A percentile compares a stretch with the other conserved stretches of the same genome.
phyloP scores from a whole-genome alignment of 2,113 vertebrate genomes.

The Ramphastos sulfuratus region DNA sequence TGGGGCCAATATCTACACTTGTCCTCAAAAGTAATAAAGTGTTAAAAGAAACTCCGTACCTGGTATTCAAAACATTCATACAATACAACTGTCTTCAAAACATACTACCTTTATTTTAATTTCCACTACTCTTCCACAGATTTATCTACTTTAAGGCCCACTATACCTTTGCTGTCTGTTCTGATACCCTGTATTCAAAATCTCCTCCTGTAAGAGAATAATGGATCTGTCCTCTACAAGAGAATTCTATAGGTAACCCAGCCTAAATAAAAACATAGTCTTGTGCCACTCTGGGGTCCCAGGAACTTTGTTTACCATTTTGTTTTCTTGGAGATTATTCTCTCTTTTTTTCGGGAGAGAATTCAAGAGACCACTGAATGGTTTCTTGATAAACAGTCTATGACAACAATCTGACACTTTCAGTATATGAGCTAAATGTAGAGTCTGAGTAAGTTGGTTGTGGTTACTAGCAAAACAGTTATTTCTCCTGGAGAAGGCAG shows the following conservation, averaged over 20 bases:
- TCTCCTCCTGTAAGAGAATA: not conserved
- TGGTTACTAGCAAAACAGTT: constrained; percentile 58
- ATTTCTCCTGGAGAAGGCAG: not conserved
- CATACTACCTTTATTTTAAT: not conserved
- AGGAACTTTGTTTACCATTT: constrained; percentile 58
- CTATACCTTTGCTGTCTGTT: not conserved
- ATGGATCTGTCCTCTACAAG: not conserved
- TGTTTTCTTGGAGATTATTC: constrained; percentile 64
- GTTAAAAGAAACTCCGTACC: not conserved
- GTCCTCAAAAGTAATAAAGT: not conserved
- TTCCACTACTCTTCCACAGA: not conserved
- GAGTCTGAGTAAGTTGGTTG: constrained; percentile 47
- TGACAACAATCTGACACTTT: constrained; percentile 43
- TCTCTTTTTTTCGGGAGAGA: not conserved
- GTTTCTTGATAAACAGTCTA: not conserved
- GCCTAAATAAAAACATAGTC: constrained; percentile 61
- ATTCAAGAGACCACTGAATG: not conserved
- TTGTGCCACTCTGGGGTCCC: constrained; percentile 30
- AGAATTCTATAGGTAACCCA: not conserved
- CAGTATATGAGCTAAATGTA: constrained; percentile 50
- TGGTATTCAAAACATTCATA: not conserved
- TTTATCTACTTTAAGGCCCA: not conserved
- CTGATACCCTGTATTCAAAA: not conserved
- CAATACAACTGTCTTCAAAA: not conserved
- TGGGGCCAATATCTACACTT: not conserved